Conservation (phyloP, 2,888 invertebrate species). For the Pollenia griseotomentosa region DNA sequence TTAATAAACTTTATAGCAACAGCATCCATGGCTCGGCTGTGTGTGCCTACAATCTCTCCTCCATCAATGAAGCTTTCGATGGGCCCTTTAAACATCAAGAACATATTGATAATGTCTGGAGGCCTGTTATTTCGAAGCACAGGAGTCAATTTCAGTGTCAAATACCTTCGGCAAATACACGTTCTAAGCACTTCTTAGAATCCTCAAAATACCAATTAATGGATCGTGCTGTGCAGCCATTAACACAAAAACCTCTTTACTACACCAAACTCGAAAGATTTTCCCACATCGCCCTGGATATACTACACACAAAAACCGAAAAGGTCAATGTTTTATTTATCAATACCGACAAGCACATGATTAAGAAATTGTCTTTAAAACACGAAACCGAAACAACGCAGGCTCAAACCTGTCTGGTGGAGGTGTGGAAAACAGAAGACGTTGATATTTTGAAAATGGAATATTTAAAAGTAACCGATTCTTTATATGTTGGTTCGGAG, state of each 20-base stretch:
- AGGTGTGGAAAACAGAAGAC: conserved; percentile 89
- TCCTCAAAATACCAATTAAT: conserved; percentile 93
- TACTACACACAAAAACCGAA: conserved; percentile 88
- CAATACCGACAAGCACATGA: conserved; percentile 89
- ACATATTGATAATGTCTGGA: conserved; percentile 91
- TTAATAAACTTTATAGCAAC: conserved; percentile 85
- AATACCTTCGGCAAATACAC: conserved; percentile 78
- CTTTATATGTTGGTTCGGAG: conserved; percentile 91
- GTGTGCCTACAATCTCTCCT: conserved; percentile 94
- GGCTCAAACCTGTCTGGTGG: conserved; percentile 92
- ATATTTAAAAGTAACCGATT: conserved; percentile 92
- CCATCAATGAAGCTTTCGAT: conserved; percentile 91
- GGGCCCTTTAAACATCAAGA: conserved; percentile 95
- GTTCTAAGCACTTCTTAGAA: conserved; percentile 85
- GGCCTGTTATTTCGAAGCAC: conserved; percentile 86
- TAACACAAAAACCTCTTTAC: conserved; percentile 88
- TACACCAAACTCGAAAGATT: conserved; percentile 89
- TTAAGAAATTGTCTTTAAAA: conserved; percentile 92
- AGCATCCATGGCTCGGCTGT: conserved; percentile 96
- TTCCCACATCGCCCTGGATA: conserved; percentile 92
- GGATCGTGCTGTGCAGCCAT: conserved; percentile 93
- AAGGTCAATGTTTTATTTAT: conserved; percentile 92
- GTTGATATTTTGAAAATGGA: conserved; percentile 88
- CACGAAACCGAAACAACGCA: conserved; percentile 66
- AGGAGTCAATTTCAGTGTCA: conserved; percentile 88